These are phyloP conservation scores for Chrysolina americana DNA, from an alignment of 2,888 invertebrate genomes.

Conservation along the genomic window DNA sequence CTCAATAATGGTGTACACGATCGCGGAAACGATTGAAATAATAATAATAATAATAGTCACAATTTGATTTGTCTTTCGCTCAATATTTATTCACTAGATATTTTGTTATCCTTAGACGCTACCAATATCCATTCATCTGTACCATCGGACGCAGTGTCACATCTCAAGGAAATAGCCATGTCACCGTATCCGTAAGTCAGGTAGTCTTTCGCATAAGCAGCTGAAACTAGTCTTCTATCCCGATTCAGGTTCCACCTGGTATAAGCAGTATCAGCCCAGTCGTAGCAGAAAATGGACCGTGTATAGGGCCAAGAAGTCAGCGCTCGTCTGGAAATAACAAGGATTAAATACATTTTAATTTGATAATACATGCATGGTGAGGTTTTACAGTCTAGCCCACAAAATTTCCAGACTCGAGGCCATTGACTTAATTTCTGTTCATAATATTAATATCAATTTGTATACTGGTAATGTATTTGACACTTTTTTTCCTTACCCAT, in stretches of 20 bases:
- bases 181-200: slow-evolving; percentile 11
- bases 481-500: slow-evolving; percentile 3
- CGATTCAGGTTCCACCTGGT: slow-evolving; percentile 4
- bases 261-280: slow-evolving; percentile 1
- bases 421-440: no score
- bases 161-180: slow-evolving; percentile 8
- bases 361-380: no score
- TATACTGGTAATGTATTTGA: no score
- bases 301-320: slow-evolving; percentile 18
- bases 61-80: not conserved
- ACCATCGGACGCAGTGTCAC: slow-evolving; percentile 14
- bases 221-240: slow-evolving; percentile 13
- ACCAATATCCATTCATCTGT: slow-evolving; percentile 23
- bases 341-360: not conserved
- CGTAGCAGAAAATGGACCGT: slow-evolving; percentile 17
- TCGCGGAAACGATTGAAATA: no score
- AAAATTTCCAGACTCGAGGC: no score
- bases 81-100: not conserved
- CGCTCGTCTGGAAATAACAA: not conserved
- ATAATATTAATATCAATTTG: no score
- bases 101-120: slow-evolving; percentile 10
- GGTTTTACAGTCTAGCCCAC: no score
- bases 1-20: no score
- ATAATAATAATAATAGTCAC: no score
- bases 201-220: slow-evolving; percentile 9